Evolutionary conservation across 2,113 vertebrate genomes (phyloP), one percentile per base, ranked within the genome.

Genomic region (Callipepla squamata): DNA sequence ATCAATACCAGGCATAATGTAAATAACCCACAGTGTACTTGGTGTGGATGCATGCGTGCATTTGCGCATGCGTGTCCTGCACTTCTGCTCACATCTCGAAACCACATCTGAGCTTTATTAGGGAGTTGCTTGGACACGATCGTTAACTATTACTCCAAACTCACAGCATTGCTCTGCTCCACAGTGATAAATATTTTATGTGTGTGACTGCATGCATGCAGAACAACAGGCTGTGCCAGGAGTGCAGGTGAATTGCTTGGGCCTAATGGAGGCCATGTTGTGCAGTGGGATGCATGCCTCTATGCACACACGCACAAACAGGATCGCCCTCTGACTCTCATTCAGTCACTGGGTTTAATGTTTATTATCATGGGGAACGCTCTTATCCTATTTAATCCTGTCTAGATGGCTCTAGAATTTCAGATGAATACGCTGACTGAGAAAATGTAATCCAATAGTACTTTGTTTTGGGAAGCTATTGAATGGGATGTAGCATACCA

Each of bases 401-500:
- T 90, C 80, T 94, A 94, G 91, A 66, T 90, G 80, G 76, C 61
- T 95, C 87, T 93, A 93, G 87, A 95, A 94, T 95, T 94, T 96
- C 90, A 90, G 58, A 58, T 1, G 3, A 79, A 88, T 80, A 83
- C 68, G 14, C 72, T 50, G 72, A 4, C 57, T 75, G 87, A 62
- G 70, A 66, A 93, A 95, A 83, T 61, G 51, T 85, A 88, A 92
- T 85, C 79, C 80, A 63, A 92, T 42, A 80, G 57, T 15, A 40
- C 30, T 87, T 92, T 80, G 81, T 73, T 94, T 94, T 36, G 87
- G 85, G 65, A 75, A 83, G 79, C 22, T 72, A 44, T 68, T 84
- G 80, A 83, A 93, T 23, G 51, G 76, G 68, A 51, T 45, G 9
- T 40, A 85, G 65, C 18, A 67, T 58, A 66, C 28, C 23, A 32